These are phyloP conservation scores for Ormia ochracea DNA, from an alignment of 2,888 invertebrate species.

Conservation along the genomic window DNA sequence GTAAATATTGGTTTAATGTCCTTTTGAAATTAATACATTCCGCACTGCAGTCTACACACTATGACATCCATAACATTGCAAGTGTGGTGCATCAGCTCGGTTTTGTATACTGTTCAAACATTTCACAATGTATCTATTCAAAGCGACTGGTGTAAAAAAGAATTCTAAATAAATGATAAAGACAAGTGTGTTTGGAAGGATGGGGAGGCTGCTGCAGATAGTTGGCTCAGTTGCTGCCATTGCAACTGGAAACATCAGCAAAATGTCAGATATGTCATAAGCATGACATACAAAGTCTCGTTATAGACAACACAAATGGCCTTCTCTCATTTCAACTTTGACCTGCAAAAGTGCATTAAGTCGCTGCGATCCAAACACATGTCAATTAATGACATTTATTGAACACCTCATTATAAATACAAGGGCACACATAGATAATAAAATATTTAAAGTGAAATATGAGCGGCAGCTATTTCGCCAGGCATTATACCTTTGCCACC, in stretches of 20 bases:
- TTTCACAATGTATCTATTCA: constrained; percentile 3
- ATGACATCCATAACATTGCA: too few species aligned
- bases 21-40: constrained; percentile 40
- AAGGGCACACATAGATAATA: too few species aligned
- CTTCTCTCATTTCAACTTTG: constrained; percentile 29
- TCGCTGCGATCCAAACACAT: neutral
- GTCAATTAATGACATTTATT: constrained; percentile 23
- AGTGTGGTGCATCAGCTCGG: too few species aligned
- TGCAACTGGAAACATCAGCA: constrained; percentile 59
- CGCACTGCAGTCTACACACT: neutral
- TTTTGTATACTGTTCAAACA: neutral
- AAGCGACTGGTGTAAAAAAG: neutral
- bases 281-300: constrained; percentile 56
- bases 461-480: too few species aligned
- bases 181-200: neutral
- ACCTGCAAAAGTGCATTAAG: constrained; percentile 27
- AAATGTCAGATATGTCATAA: constrained; percentile 58
- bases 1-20: constrained; percentile 56
- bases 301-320: neutral
- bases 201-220: neutral
- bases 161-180: constrained; percentile 15
- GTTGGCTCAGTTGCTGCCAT: constrained; percentile 32
- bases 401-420: neutral
- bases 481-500: too few species aligned
- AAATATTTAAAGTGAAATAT: too few species aligned